Percentiles rank a stretch among this genome's conserved stretches.
Conservation (phyloP, 2,113 vertebrate species). For the Pipa parva region DNA sequence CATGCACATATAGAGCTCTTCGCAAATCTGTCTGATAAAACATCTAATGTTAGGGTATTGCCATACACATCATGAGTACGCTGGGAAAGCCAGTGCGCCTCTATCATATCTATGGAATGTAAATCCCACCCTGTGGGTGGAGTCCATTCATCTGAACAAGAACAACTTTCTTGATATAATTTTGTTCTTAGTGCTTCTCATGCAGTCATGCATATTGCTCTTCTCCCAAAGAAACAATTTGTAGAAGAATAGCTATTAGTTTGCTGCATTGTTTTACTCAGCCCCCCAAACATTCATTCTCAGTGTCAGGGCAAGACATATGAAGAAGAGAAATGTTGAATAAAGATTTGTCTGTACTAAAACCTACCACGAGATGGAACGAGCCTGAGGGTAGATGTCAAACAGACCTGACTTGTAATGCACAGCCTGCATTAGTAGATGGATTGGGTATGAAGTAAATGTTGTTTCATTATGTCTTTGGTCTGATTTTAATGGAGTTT, state of each 20-base stretch:
- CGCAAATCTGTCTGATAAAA: too few relatives aligned
- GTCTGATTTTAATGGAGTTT: slow-evolving; percentile 44
- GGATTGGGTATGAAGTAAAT: slow-evolving; percentile 32
- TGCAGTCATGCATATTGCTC: neutral
- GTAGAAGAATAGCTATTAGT: slow-evolving; percentile 27
- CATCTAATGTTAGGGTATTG: too few relatives aligned
- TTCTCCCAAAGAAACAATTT: slow-evolving; percentile 25
- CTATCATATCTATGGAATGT: too few relatives aligned
- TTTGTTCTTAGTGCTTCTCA: too few relatives aligned
- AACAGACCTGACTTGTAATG: slow-evolving; percentile 1
- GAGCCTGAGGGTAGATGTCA: slow-evolving; percentile 18
- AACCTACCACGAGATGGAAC: slow-evolving; percentile 30
- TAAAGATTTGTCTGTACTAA: slow-evolving; percentile 11
- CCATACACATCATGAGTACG: too few relatives aligned
- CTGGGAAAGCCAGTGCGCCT: too few relatives aligned
- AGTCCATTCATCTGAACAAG: too few relatives aligned
- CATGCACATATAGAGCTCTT: too few relatives aligned
- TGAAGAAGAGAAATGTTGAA: slow-evolving; percentile 41
- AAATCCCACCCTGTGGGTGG: too few relatives aligned
- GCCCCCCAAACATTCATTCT: slow-evolving; percentile 25
- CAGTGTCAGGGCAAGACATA: slow-evolving; percentile 27
- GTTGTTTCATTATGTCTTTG: slow-evolving; percentile 47
- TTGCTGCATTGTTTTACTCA: slow-evolving; percentile 10
- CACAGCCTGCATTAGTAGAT: neutral
- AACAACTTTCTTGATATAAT: too few relatives aligned